Base-by-base conservation (phyloP, 2,888 invertebrate species). In the Escarpia spicata region DNA sequence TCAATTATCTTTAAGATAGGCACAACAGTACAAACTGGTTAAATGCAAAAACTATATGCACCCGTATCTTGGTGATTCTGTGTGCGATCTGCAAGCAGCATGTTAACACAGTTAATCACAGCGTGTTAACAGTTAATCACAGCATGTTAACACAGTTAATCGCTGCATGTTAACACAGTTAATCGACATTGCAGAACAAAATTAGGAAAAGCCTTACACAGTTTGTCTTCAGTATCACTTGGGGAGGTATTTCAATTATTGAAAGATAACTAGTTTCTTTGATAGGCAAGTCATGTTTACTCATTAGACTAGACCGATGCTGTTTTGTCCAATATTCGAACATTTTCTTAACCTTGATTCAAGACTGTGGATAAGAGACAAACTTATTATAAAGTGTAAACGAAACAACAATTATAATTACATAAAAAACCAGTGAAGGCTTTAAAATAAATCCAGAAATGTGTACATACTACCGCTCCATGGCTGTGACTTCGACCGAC, bases 401-500 rank as follows among this genome's bases (percentile, higher is more conserved):
- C 52, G 26, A 52, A 12, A 52, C 52, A 52, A 52, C 52, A 10
- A 52, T 52, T 26, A n/a, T 75, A 75, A 75, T 75, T 75, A 19
- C 75, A 75, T 75, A 26, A 75, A 9, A 52, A 52, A 52, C 52
- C 52, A 52, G 12, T 9, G 12, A 52, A 52, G 9, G 52, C 12
- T 52, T 52, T 52, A 52, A 52, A 26, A 75, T 1, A 75, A 75
- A 26, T 26, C n/a, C 4, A 6, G 19, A 75, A 60, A 60, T 3
- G 19, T 60, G 19, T 75, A 75, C 75, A 26, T 75, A 75, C 75
- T 75, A 75, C 26, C 75, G 75, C n/a, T 75, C 75, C 75, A 75
- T 75, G 75, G 75, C 75, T 43, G 44, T 92, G 58, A 92, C 94
- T 92, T 98, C 98, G 95, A 97, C 94, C 8, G 96, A 96, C 60